Conservation (phyloP, 2,113 vertebrate genomes). For the Carollia perspicillata region DNA sequence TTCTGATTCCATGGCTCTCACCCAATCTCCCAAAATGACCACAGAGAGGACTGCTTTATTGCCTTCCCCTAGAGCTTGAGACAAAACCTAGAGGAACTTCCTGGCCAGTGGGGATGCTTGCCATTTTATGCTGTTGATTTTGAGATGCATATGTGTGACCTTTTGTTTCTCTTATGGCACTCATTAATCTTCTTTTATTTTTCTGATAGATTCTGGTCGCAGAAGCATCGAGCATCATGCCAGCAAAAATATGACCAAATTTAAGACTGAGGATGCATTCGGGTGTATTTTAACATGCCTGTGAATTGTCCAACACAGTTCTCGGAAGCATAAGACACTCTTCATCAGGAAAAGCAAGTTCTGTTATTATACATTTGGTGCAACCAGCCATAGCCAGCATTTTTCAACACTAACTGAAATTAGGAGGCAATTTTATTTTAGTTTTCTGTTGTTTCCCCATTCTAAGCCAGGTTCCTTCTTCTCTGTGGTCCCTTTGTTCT, state of each 20-base stretch:
- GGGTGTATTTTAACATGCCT: conserved; percentile 19
- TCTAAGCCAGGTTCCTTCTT: background rate
- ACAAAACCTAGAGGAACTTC: conserved; percentile 35
- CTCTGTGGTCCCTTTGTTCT: background rate
- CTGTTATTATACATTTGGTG: conserved; percentile 38
- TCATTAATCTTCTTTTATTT: conserved; percentile 32
- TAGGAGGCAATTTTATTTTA: conserved; percentile 54
- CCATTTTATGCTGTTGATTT: conserved; percentile 35
- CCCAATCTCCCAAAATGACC: background rate
- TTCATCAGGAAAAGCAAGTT: conserved; percentile 45
- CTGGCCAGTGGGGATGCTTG: background rate
- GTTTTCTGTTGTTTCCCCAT: background rate
- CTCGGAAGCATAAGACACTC: conserved; percentile 34
- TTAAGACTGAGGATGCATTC: conserved; percentile 1
- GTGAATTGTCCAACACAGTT: background rate
- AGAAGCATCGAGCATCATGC: conserved; percentile 1
- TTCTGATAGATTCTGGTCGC: background rate
- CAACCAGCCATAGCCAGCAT: background rate
- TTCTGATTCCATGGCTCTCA: background rate
- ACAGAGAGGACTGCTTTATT: conserved; percentile 19
- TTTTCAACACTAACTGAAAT: conserved; percentile 47
- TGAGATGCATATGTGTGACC: background rate
- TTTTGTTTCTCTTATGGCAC: background rate
- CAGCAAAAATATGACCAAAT: conserved; percentile 29
- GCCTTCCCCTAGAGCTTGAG: background rate